Percentiles rank a stretch among this genome's conserved stretches.
phyloP scores from a whole-genome alignment of 2,113 vertebrate genomes.

The Ceyx margarethae region DNA sequence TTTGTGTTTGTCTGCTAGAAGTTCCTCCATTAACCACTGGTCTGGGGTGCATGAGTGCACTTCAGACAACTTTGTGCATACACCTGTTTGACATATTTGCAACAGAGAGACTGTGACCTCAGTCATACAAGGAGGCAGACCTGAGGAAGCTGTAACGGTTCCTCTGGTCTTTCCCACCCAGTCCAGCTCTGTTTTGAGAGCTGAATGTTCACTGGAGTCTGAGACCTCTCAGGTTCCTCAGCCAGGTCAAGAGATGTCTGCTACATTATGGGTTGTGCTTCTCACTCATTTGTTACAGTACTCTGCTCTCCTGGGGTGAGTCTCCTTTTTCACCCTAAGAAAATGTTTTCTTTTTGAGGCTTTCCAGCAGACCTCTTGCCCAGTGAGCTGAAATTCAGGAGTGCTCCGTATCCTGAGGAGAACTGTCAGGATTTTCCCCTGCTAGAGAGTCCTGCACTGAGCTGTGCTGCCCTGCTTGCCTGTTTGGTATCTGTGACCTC shows the following conservation, averaged over 20 bases:
- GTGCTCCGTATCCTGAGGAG: background rate
- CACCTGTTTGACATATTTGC: background rate
- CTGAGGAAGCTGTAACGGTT: background rate
- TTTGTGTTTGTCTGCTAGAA: background rate
- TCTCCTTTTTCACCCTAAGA: background rate
- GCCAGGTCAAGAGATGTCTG: accelerated
- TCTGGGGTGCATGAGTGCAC: background rate
- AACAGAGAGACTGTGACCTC: background rate
- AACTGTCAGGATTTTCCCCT: background rate
- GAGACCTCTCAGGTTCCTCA: background rate
- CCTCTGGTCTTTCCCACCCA: background rate
- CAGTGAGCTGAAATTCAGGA: background rate
- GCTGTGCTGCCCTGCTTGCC: background rate
- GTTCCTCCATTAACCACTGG: background rate
- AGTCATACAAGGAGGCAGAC: background rate
- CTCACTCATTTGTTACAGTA: background rate
- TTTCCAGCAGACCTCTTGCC: background rate
- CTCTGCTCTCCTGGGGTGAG: background rate
- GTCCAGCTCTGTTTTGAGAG: background rate
- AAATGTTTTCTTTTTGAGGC: background rate
- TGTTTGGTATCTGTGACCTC: background rate
- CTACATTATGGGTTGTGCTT: background rate
- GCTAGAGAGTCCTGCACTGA: background rate
- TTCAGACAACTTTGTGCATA: background rate
- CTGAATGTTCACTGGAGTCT: background rate